Percentiles rank a stretch among this genome's conserved stretches.
Conservation (phyloP, 2,888 invertebrate genomes). For the Coenonympha arcania region DNA sequence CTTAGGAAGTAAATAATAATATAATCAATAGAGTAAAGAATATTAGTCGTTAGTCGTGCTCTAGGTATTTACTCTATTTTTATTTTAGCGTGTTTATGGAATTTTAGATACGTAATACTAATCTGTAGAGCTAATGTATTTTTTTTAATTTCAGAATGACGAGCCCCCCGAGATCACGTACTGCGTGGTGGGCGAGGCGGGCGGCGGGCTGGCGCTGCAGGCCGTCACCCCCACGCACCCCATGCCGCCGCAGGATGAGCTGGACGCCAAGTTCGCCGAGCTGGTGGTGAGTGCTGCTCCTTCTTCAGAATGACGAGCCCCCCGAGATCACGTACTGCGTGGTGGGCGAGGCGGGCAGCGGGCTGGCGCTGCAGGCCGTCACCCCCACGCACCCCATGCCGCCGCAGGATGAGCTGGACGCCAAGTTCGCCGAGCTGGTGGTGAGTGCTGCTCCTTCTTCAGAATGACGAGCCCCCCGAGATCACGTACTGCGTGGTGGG, state of each 20-base stretch:
- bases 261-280: conserved; percentile 95
- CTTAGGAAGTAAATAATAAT: too few relatives aligned
- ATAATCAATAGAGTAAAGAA: too few relatives aligned
- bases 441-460: conserved; percentile 80
- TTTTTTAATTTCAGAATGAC: conserved; percentile 83
- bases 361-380: conserved; percentile 86
- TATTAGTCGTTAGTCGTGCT: too few relatives aligned
- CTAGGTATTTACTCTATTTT: too few relatives aligned
- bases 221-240: conserved; percentile 93
- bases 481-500: conserved; percentile 96
- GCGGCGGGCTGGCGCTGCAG: conserved; percentile 83
- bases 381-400: conserved; percentile 96
- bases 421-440: conserved; percentile 95
- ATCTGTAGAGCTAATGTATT: too few relatives aligned
- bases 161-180: conserved; percentile 97
- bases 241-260: conserved; percentile 93
- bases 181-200: conserved; percentile 93
- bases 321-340: conserved; percentile 97
- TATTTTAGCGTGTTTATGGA: too few relatives aligned
- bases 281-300: conserved; percentile 89
- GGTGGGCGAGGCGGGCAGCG: conserved; percentile 88
- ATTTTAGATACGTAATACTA: too few relatives aligned
- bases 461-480: conserved; percentile 97
- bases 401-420: conserved; percentile 91
- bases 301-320: conserved; percentile 93